phyloP scores from a whole-genome alignment of 2,113 vertebrate genomes.

The Rhinogobius similis region DNA sequence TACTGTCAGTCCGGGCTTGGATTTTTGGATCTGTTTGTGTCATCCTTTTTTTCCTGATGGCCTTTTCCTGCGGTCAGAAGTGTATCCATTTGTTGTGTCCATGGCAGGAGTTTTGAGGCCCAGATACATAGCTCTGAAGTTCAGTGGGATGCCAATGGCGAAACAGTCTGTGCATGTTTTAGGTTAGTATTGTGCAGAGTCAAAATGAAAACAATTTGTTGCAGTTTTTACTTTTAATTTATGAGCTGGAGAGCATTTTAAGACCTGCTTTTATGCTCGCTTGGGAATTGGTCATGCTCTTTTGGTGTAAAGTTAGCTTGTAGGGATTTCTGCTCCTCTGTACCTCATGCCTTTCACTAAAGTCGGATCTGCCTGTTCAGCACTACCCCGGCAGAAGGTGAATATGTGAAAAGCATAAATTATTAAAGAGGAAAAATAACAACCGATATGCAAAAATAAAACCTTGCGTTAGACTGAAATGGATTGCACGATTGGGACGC shows the following conservation, averaged over 20 bases:
- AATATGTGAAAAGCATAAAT: conserved; percentile 7
- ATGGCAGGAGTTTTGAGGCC: no score
- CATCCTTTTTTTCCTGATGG: no score
- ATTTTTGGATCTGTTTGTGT: no score
- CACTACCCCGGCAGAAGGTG: conserved; percentile 1
- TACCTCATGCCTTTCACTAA: neutral
- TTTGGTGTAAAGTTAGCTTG: neutral
- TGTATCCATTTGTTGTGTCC: no score
- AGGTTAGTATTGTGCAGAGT: no score
- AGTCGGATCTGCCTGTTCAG: conserved; percentile 6
- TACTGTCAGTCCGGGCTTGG: no score
- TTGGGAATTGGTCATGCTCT: neutral
- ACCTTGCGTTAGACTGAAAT: neutral
- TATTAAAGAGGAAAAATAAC: conserved; percentile 9
- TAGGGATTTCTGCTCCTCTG: neutral
- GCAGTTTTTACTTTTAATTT: neutral
- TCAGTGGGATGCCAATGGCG: no score
- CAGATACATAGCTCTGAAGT: no score
- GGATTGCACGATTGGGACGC: neutral
- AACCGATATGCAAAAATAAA: conserved; percentile 7
- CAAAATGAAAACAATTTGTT: neutral
- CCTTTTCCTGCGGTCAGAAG: no score
- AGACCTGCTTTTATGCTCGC: neutral
- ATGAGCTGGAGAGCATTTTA: neutral
- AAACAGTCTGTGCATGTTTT: neutral